These are phyloP conservation scores for Drosophila prostipennis DNA, from an alignment of 2,888 invertebrate species.

Conservation along the genomic window DNA sequence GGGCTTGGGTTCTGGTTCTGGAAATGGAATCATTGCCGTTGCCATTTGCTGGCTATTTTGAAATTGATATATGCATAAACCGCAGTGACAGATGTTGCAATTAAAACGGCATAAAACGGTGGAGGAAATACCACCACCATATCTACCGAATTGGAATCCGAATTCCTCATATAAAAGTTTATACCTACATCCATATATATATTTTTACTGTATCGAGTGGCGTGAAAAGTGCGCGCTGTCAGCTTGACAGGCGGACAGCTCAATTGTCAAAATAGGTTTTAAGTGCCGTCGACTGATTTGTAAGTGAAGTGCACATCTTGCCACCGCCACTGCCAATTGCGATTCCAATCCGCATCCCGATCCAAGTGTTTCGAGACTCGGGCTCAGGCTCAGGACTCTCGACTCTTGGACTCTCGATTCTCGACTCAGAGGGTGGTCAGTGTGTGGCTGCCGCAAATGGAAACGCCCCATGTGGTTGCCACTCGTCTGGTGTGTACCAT, in stretches of 20 bases:
- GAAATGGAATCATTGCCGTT: slow-evolving; percentile 47
- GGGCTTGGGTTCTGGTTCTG: slow-evolving; percentile 8
- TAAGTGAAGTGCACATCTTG: slow-evolving; percentile 52
- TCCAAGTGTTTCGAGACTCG: slow-evolving; percentile 2
- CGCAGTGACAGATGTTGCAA: slow-evolving; percentile 83
- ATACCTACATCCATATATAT: slow-evolving; percentile 21
- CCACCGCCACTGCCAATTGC: slow-evolving; percentile 40
- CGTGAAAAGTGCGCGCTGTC: slow-evolving; percentile 71
- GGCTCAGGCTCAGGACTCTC: neutral
- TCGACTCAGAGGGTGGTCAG: slow-evolving; percentile 68
- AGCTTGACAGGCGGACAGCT: slow-evolving; percentile 78
- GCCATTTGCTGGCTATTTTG: slow-evolving; percentile 74
- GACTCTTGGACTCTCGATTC: neutral
- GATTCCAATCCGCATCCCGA: slow-evolving; percentile 18
- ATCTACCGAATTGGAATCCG: slow-evolving; percentile 19
- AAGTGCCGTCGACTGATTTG: slow-evolving; percentile 75
- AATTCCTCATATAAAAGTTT: slow-evolving; percentile 5
- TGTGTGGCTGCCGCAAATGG: slow-evolving; percentile 70
- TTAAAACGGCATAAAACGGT: slow-evolving; percentile 81
- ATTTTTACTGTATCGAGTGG: slow-evolving; percentile 35
- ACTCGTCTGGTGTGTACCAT: slow-evolving; percentile 53
- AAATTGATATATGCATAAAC: slow-evolving; percentile 81
- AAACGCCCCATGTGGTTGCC: slow-evolving; percentile 79
- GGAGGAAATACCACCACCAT: slow-evolving; percentile 29
- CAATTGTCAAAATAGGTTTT: slow-evolving; percentile 82